Conservation (phyloP, 1,140 invertebrate species). For the Zaprionus nigranus region DNA sequence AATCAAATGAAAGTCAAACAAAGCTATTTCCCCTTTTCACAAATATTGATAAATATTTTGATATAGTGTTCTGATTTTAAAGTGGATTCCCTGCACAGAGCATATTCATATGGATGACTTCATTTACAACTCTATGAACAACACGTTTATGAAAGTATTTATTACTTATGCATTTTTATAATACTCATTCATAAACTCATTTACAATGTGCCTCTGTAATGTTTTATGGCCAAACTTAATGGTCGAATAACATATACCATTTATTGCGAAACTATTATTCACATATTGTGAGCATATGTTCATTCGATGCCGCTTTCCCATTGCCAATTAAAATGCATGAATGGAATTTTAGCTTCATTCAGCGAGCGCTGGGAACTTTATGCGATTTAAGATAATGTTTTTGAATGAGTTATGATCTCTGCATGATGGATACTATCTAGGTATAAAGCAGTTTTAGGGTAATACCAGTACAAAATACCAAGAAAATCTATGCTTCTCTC, state of each 20-base stretch:
- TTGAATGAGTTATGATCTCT: neutral
- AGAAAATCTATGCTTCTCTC: neutral
- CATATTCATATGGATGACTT: no score
- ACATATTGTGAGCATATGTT: constrained; percentile 57
- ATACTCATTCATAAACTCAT: neutral
- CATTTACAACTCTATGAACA: neutral
- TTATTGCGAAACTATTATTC: constrained; percentile 8
- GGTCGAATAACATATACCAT: neutral
- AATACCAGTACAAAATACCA: neutral
- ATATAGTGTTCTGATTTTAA: neutral
- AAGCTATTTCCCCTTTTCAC: neutral
- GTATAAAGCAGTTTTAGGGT: neutral
- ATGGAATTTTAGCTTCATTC: constrained; percentile 27
- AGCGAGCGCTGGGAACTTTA: neutral
- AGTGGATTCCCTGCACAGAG: neutral
- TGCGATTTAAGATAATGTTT: no score
- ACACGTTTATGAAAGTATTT: neutral
- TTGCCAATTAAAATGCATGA: constrained; percentile 64
- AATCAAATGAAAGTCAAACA: neutral
- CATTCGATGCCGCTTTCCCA: constrained; percentile 36
- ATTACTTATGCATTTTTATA: neutral
- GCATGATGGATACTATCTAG: neutral
- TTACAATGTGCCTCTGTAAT: neutral
- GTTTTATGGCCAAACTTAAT: neutral
- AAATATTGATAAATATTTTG: neutral